Base-by-base conservation (phyloP, 2,888 invertebrate genomes). In the Phalera bucephala region DNA sequence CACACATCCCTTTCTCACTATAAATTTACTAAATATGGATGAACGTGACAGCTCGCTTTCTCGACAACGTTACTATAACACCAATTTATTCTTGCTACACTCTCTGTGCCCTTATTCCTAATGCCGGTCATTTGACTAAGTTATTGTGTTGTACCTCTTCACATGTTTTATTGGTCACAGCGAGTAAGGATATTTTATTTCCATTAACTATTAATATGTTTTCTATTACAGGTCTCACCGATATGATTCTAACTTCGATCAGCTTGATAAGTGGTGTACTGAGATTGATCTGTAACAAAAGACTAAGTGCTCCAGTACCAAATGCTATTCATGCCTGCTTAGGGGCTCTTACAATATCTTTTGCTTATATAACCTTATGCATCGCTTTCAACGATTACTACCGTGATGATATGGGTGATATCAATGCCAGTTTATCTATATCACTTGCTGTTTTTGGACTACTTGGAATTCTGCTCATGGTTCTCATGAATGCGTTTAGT, bases 181-280 rank as follows among this genome's bases (percentile, higher is more conserved):
- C n/a, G n/a, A n/a, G n/a, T n/a, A n/a, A n/a, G n/a, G n/a, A n/a
- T n/a, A n/a, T n/a, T n/a, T n/a, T n/a, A n/a, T n/a, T n/a, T n/a
- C n/a, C n/a, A n/a, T n/a, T n/a, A n/a, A n/a, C n/a, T n/a, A n/a
- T n/a, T n/a, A n/a, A n/a, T n/a, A n/a, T n/a, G n/a, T n/a, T 21
- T 28, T 9, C 3, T 31, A 15, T n/a, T 7, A 7, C 71, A 84
- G 84, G 84, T 35, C 39, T 81, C 9, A 21, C 73, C 7, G 77
- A 81, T 3, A 45, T 82, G 58, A 3, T 78, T 3, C 43, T 78
- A 2, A 74, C 80, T 1, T 5, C 63, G 1, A 12, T 74, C 0
- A 80, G 68, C 45, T 57, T 82, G 1, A 13, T 78, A 12, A 79
- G 75, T 25, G 84, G 78, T 13, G 7, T 75, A 0, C 7, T 64